phyloP scores from a whole-genome alignment of 2,113 vertebrate genomes.

The Thymallus thymallus region DNA sequence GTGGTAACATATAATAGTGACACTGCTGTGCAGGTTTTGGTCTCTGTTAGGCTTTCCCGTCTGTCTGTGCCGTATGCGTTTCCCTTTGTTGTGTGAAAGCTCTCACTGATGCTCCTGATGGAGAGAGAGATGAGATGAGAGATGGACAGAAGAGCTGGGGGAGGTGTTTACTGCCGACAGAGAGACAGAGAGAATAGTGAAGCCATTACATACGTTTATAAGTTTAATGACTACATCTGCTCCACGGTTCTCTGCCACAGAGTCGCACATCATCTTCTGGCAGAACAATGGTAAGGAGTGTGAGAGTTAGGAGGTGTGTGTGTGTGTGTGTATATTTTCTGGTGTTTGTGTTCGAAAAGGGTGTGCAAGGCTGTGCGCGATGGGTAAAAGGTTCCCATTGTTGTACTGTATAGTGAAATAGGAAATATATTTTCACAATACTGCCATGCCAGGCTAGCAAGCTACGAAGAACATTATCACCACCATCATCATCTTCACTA shows the following conservation, averaged over 20 bases:
- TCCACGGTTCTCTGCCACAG: conserved; percentile 10
- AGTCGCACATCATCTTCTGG: conserved; percentile 7
- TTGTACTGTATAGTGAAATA: too few relatives aligned
- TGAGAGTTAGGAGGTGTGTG: conserved; percentile 26
- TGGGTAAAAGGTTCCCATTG: too few relatives aligned
- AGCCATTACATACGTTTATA: conserved; percentile 27
- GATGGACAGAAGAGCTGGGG: conserved; percentile 26
- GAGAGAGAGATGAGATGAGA: conserved; percentile 1
- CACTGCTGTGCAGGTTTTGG: too few relatives aligned
- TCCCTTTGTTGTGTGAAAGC: too few relatives aligned
- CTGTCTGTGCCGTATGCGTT: too few relatives aligned
- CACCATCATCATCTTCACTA: conserved; percentile 53
- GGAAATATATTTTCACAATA: conserved; percentile 7
- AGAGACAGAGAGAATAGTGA: conserved; percentile 34
- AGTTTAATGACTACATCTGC: conserved; percentile 37
- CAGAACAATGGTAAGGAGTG: conserved; percentile 8
- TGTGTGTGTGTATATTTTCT: conserved; percentile 16
- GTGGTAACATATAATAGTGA: too few relatives aligned
- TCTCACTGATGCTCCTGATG: neutral
- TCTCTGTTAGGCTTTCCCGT: too few relatives aligned
- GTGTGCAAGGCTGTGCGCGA: neutral
- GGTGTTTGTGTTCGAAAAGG: neutral
- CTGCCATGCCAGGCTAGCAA: conserved; percentile 55
- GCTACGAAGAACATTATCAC: conserved; percentile 25
- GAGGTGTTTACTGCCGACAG: conserved; percentile 24